phyloP scores from a whole-genome alignment of 1,140 invertebrate species.

The Bombyx mori region DNA sequence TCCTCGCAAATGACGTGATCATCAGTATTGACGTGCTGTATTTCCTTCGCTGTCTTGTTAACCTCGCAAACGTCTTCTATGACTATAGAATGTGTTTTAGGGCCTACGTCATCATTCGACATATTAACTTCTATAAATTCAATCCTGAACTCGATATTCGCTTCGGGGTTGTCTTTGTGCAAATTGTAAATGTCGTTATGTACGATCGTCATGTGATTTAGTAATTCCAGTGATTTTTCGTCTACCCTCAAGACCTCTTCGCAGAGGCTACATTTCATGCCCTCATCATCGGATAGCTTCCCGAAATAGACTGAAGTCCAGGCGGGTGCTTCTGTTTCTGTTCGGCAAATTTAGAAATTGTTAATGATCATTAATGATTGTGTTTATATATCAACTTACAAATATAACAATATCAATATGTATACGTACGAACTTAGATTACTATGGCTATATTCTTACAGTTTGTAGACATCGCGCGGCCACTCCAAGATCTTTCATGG shows the following conservation, averaged over 20 bases:
- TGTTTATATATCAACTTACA: too few relatives aligned
- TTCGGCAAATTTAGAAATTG: too few relatives aligned
- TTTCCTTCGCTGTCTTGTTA: too few relatives aligned
- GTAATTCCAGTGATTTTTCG: slow-evolving; percentile 29
- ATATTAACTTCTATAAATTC: slow-evolving; percentile 55
- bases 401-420: too few relatives aligned
- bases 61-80: slow-evolving; percentile 26
- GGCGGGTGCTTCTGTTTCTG: slow-evolving; percentile 22
- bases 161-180: slow-evolving; percentile 39
- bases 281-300: slow-evolving; percentile 20
- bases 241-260: slow-evolving; percentile 23
- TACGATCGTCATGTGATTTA: slow-evolving; percentile 33
- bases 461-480: too few relatives aligned
- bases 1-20: slow-evolving; percentile 27
- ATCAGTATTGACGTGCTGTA: slow-evolving; percentile 16
- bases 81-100: slow-evolving; percentile 34
- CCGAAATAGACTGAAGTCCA: slow-evolving; percentile 50
- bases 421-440: too few relatives aligned
- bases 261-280: slow-evolving; percentile 51
- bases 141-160: slow-evolving; percentile 46
- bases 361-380: too few relatives aligned
- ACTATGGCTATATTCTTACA: too few relatives aligned
- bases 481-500: too few relatives aligned
- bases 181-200: slow-evolving; percentile 50
- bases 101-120: slow-evolving; percentile 37